Base-by-base conservation (phyloP, 2,888 invertebrate genomes). In the Ectemnius cavifrons region DNA sequence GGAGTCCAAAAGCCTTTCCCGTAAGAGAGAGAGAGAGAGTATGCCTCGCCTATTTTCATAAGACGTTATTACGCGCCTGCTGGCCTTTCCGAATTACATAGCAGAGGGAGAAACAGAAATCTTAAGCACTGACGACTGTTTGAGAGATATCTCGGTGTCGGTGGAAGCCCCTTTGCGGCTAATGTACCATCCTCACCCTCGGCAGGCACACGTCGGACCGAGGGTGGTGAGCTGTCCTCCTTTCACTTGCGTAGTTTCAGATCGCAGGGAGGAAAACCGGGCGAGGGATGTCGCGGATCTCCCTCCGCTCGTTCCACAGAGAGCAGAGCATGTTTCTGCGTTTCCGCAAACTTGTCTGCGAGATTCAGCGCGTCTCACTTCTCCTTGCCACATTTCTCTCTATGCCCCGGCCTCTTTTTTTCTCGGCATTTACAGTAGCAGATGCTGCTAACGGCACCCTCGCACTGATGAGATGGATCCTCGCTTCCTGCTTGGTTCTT, bases 111-210 rank as follows among this genome's bases (percentile, higher is more conserved):
- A 69, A 74, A 71, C 63, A 62, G 68, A 63, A 68, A 80, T 79
- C 81, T 83, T 77, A 79, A 85, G 84, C 82, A 80, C 81, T 86
- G 88, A 88, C 83, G 87, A 88, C 86, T 87, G 87, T 88, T 88
- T 87, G 85, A 86, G 82, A 84, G 87, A 86, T 87, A 81, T 16
- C 52, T 82, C 63, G 49, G 63, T 47, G 65, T 82, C 63, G 49
- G 63, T 47, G 65, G 71, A 77, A 77, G 83, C 81, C 79, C 84
- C 77, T 82, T 81, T 74, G 83, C 82, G 82, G 84, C 84, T 88
- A 86, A 87, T 88, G 85, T 84, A 85, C 75, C 81, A 66, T 56
- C 68, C 63, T 27, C 63, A 52, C 56, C 61, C 66, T 28, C 23
- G 63, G 16, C 63, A 11, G 14, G n/a, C 52, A 52, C 16, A 49